Conservation (phyloP, 2,113 vertebrate species). For the Clarias batrachus region DNA sequence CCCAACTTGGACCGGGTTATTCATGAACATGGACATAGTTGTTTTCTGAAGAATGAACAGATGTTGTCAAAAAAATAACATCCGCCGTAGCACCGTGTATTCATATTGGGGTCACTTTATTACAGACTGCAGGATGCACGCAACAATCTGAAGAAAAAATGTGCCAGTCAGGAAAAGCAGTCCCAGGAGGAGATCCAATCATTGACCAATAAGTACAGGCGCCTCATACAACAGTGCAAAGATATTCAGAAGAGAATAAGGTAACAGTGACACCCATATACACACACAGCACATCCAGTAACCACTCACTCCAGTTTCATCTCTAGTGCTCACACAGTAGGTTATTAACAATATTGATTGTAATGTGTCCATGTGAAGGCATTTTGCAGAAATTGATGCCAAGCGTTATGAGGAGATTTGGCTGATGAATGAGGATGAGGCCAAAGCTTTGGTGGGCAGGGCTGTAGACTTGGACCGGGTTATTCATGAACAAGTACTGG, state of each 20-base stretch:
- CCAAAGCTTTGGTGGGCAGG: slow-evolving; percentile 69
- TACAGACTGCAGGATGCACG: slow-evolving; percentile 71
- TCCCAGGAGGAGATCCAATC: slow-evolving; percentile 65
- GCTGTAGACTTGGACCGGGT: slow-evolving; percentile 71
- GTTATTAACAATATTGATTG: background rate
- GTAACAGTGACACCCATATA: slow-evolving; percentile 60
- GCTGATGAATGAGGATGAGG: slow-evolving; percentile 81
- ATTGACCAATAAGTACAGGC: slow-evolving; percentile 65
- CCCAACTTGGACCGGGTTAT: too few relatives aligned
- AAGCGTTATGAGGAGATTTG: slow-evolving; percentile 76
- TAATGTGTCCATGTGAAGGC: slow-evolving; percentile 62
- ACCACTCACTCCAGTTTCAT: background rate
- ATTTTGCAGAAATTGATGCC: slow-evolving; percentile 62
- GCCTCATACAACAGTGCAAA: slow-evolving; percentile 68
- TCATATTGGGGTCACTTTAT: slow-evolving; percentile 17
- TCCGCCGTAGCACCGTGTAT: background rate
- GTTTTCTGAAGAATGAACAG: too few relatives aligned
- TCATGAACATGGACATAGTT: too few relatives aligned
- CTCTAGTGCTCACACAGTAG: background rate
- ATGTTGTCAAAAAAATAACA: too few relatives aligned
- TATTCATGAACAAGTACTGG: slow-evolving; percentile 78
- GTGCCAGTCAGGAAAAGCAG: slow-evolving; percentile 67
- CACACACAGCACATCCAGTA: background rate
- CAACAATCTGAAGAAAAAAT: slow-evolving; percentile 63
- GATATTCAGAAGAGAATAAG: slow-evolving; percentile 75